Conservation (phyloP, 2,113 vertebrate genomes). For the Tragelaphus imberbis region DNA sequence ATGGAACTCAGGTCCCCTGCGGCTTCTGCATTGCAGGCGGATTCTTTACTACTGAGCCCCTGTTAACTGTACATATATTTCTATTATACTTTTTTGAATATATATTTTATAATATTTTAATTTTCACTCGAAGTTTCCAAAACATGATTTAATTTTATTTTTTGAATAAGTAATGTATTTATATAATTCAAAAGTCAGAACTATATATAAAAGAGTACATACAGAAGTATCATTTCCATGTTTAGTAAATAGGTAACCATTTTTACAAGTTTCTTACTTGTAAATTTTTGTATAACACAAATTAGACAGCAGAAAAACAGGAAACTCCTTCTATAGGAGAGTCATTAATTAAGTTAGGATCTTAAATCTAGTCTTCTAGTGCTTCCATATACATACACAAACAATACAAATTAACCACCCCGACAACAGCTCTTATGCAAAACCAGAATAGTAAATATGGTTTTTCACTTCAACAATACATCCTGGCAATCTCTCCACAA, state of each 20-base stretch:
- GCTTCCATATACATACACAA: not conserved
- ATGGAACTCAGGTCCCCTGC: not conserved
- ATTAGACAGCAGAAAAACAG: not conserved
- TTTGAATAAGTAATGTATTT: not conserved
- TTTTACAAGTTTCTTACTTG: not conserved
- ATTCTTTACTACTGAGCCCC: not conserved
- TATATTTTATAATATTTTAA: slow-evolving; percentile 6
- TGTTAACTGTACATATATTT: not conserved
- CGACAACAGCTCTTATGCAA: not conserved
- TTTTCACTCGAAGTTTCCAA: slow-evolving; percentile 8
- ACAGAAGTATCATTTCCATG: not conserved
- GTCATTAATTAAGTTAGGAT: not conserved
- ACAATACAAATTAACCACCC: not conserved
- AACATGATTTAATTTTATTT: not conserved
- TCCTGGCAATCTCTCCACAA: not conserved
- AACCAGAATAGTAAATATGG: not conserved
- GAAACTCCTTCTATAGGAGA: not conserved
- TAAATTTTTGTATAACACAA: not conserved
- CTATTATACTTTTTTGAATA: not conserved
- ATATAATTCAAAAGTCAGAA: slow-evolving; percentile 19
- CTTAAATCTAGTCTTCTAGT: not conserved
- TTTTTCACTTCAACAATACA: slow-evolving; percentile 12
- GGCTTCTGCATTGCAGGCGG: not conserved
- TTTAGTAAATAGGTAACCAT: not conserved
- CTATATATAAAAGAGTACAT: not conserved